Evolutionary conservation across 2,888 invertebrate genomes (phyloP).

Genomic region (Amblyjoppa proteus): DNA sequence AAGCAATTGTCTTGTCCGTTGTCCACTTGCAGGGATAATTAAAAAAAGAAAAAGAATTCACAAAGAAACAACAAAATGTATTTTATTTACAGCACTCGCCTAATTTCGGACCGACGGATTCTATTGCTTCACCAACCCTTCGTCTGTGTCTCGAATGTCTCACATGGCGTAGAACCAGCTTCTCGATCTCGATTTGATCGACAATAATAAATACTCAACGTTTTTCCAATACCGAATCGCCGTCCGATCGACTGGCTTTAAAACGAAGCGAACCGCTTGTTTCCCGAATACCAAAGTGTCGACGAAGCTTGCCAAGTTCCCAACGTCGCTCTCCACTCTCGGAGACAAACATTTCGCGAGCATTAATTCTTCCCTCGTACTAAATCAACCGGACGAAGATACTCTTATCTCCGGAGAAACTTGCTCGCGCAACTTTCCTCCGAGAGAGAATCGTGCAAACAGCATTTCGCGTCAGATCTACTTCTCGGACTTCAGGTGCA

Average conservation of each 20-base stretch:
- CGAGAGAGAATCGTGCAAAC: constrained; percentile 26
- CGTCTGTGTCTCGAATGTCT: neutral
- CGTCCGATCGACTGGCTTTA: neutral
- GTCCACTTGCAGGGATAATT: too few relatives aligned
- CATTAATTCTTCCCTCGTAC: constrained; percentile 21
- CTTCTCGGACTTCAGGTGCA: constrained; percentile 11
- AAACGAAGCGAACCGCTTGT: neutral
- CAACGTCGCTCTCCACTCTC: neutral
- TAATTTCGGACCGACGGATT: too few relatives aligned
- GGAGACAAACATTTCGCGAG: constrained; percentile 18
- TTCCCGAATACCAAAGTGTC: constrained; percentile 13
- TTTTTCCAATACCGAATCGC: neutral
- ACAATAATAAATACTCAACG: neutral
- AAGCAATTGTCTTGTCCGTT: too few relatives aligned
- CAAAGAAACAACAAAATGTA: neutral
- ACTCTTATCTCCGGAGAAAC: constrained; percentile 2
- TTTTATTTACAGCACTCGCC: neutral
- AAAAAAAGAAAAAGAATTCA: too few relatives aligned
- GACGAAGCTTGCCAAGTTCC: neutral
- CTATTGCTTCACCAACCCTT: neutral
- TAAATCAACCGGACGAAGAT: constrained; percentile 15
- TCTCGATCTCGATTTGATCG: neutral
- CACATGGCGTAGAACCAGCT: neutral
- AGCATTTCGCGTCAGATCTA: constrained; percentile 12
- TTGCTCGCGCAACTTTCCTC: constrained; percentile 4